phyloP scores from a whole-genome alignment of 2,888 invertebrate species.

The Brachyptera putata region DNA sequence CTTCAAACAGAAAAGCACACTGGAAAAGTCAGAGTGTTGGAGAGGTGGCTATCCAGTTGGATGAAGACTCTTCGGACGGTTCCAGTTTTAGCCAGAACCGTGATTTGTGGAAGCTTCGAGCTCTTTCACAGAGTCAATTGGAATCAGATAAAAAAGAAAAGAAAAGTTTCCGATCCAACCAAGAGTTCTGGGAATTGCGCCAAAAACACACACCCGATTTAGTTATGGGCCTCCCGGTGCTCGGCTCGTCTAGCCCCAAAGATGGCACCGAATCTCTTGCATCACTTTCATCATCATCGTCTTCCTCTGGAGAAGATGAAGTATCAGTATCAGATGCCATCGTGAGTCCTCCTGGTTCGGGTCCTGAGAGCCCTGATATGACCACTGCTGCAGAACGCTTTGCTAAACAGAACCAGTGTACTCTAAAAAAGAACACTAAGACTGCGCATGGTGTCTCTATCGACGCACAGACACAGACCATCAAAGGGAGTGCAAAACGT shows the following conservation, averaged over 20 bases:
- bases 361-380: conserved; percentile 59
- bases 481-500: conserved; percentile 29
- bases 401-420: conserved; percentile 74
- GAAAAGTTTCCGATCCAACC: conserved; percentile 35
- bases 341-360: conserved; percentile 40
- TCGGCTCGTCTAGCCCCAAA: conserved; percentile 43
- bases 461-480: conserved; percentile 37
- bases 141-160: conserved; percentile 36
- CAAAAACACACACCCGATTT: conserved; percentile 70
- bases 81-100: conserved; percentile 50
- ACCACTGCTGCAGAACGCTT: conserved; percentile 72
- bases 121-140: conserved; percentile 51
- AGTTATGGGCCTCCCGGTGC: conserved; percentile 75
- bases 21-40: conserved; percentile 50
- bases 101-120: conserved; percentile 59
- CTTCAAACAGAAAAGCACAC: conserved; percentile 36
- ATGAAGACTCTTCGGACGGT: conserved; percentile 41
- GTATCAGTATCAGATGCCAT: conserved; percentile 36
- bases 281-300: conserved; percentile 25
- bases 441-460: conserved; percentile 31
- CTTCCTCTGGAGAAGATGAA: conserved; percentile 37
- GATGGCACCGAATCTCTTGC: conserved; percentile 39
- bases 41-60: conserved; percentile 27
- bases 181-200: conserved; percentile 47
- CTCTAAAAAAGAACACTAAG: conserved; percentile 66